Conservation (phyloP, 2,113 vertebrate species). For the Tetrao urogallus region DNA sequence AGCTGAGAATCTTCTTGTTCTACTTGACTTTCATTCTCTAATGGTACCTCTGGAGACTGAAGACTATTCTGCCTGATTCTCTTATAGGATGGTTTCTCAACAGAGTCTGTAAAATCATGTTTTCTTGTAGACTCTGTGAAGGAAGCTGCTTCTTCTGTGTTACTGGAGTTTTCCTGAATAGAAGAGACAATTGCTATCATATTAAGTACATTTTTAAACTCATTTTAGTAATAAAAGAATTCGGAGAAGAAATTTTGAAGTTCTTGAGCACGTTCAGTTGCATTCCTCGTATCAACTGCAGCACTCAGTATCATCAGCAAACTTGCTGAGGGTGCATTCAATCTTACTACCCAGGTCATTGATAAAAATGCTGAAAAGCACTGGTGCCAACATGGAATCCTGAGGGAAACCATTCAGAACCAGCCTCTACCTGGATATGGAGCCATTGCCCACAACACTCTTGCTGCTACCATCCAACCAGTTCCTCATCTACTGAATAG, state of each 20-base stretch:
- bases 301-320: too few species aligned
- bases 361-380: not conserved
- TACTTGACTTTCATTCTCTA: not conserved
- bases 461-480: too few species aligned
- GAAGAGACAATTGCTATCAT: not conserved
- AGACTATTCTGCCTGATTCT: not conserved
- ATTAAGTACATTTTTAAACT: not conserved
- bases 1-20: not conserved
- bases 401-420: not conserved
- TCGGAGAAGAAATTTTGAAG: not conserved
- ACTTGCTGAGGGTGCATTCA: not conserved
- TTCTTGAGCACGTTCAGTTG: not conserved
- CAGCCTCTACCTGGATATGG: not conserved
- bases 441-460: too few species aligned
- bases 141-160: not conserved
- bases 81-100: not conserved
- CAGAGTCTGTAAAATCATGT: not conserved
- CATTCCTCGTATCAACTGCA: not conserved
- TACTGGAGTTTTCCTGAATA: slow-evolving; percentile 9
- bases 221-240: not conserved
- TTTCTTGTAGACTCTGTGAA: not conserved
- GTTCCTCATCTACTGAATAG: too few species aligned
- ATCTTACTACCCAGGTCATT: not conserved
- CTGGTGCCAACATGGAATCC: not conserved
- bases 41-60: not conserved